A percentile compares a stretch with the other conserved stretches of the same genome.
phyloP scores from a whole-genome alignment of 2,113 vertebrate genomes.

The Microtus ochrogaster region DNA sequence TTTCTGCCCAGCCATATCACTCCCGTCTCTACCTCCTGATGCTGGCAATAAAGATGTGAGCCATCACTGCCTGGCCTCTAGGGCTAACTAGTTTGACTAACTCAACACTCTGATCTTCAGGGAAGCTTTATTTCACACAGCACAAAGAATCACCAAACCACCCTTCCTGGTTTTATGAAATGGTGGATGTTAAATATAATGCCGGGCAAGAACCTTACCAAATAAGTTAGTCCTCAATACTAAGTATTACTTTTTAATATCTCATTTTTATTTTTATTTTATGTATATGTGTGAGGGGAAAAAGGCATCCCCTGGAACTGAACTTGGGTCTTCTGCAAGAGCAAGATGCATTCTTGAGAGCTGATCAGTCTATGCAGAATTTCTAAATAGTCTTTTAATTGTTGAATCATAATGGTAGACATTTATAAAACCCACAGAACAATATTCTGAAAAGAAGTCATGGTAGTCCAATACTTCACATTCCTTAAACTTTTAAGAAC shows the following conservation, averaged over 20 bases:
- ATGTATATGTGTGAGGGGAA: not conserved
- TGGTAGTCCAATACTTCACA: not conserved
- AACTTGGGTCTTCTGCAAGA: not conserved
- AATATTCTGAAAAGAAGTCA: not conserved
- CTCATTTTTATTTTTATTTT: not conserved
- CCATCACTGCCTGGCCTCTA: no score
- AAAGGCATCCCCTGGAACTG: no score
- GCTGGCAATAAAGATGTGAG: no score
- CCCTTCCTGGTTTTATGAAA: not conserved
- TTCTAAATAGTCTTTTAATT: not conserved
- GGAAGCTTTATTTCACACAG: no score
- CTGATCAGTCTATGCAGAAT: not conserved
- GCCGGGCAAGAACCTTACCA: not conserved
- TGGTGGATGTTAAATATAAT: not conserved
- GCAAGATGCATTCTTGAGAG: no score
- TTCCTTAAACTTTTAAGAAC: not conserved
- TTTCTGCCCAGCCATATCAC: no score
- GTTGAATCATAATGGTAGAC: not conserved
- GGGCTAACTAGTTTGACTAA: no score
- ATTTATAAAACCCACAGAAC: not conserved
- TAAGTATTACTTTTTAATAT: not conserved
- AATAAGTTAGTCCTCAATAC: not conserved
- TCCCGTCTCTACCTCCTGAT: no score
- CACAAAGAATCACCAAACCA: no score
- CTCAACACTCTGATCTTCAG: no score